phyloP scores from a whole-genome alignment of 1,140 invertebrate genomes.

The Papilio glaucus region DNA sequence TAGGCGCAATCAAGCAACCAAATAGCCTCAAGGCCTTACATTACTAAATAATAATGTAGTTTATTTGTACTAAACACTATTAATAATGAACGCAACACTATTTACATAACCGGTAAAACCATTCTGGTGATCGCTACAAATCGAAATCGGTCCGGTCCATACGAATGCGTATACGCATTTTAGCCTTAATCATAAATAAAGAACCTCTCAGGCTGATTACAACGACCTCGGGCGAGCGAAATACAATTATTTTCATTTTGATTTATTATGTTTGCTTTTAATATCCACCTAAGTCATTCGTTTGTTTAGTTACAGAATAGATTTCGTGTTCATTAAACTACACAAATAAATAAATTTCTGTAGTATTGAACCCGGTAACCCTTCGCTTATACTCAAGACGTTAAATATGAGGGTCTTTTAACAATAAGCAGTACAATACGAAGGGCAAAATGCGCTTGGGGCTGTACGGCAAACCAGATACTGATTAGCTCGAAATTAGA shows the following conservation, averaged over 20 bases:
- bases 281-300: conserved; percentile 56
- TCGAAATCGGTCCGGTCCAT: conserved; percentile 19
- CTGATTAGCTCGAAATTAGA: conserved; percentile 74
- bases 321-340: conserved; percentile 38
- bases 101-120: conserved; percentile 28
- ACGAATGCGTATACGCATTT: conserved; percentile 37
- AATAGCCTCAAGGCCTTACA: conserved; percentile 7
- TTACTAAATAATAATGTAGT: conserved; percentile 22
- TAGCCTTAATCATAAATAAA: conserved; percentile 57
- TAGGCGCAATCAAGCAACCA: conserved; percentile 18
- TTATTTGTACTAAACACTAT: conserved; percentile 30
- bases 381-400: conserved; percentile 52
- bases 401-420: conserved; percentile 60
- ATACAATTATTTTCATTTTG: conserved; percentile 64
- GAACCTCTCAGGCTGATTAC: conserved; percentile 59
- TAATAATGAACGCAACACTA: conserved; percentile 20
- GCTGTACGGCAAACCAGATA: conserved; percentile 55
- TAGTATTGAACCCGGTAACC: conserved; percentile 43
- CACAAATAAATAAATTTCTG: conserved; percentile 28
- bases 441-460: conserved; percentile 60
- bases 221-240: conserved; percentile 65
- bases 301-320: conserved; percentile 52
- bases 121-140: conserved; percentile 19
- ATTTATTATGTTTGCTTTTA: conserved; percentile 72
- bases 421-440: conserved; percentile 66